Evolutionary conservation across 2,888 invertebrate species (phyloP), one percentile per base, ranked within the genome.

Genomic region (Empis stercorea): DNA sequence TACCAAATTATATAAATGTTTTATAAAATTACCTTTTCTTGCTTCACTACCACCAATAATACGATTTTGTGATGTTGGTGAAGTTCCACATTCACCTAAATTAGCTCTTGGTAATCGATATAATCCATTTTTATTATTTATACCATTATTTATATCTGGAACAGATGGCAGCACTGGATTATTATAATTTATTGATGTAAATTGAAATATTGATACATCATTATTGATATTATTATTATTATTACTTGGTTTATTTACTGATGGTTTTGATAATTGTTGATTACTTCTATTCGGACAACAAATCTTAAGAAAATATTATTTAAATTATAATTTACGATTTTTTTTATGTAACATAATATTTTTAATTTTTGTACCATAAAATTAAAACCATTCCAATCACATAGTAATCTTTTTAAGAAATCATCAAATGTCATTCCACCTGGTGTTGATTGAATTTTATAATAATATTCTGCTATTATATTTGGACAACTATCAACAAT

Each of bases 331-430:
- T 15, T 10, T 7, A 10, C 9, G 2, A 15, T 44, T 27, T 17
- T 20, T 20, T 44, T 27, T 37, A 42, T 17, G 20, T 17, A 9
- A 32, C 1, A 7, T 20, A n/a, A n/a, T n/a, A n/a, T n/a, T n/a
- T n/a, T 14, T 30, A 34, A 30, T 15, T 16, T 13, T 41, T 47
- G 57, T 57, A 88, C 85, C 67, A 79, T 72, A 11, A 86, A 84
- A 46, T 74, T 71, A 6, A 57, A 62, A 1, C 78, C 79, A 11
- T 77, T 75, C 54, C 76, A 83, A 0, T 82, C 83, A 57, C 89
- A 91, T 14, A 81, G 73, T 0, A 83, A 81, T 42, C 71, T 71
- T 46, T 80, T 71, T 44, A 88, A 59, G 55, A 57, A 72, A 44
- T 58, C 62, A 59, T 61, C 68, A 59, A 61, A 71, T 48, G 64